A percentile compares a stretch with the other conserved stretches of the same genome.
Evolutionary conservation across 2,888 invertebrate species (phyloP).

Genomic region (Aspidapion aeneum): DNA sequence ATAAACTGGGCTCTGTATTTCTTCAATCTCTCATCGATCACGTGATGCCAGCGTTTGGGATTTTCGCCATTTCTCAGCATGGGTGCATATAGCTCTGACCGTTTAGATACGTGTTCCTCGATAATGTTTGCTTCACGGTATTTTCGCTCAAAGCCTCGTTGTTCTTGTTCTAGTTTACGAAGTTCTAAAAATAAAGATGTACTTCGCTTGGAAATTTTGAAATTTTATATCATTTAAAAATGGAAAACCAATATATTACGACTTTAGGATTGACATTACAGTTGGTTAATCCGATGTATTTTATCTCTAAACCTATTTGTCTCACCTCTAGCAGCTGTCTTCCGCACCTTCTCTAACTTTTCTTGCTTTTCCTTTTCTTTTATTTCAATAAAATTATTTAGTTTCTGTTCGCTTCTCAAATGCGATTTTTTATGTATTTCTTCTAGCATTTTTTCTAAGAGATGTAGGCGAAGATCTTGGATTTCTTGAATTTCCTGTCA

Average conservation of each 20-base stretch:
- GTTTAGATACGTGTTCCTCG: constrained; percentile 53
- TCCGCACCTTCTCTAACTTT: constrained; percentile 56
- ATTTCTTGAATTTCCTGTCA: constrained; percentile 71
- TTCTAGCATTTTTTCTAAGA: constrained; percentile 62
- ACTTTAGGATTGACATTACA: too few relatives aligned
- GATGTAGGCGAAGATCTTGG: constrained; percentile 63
- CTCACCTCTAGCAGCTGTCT: constrained; percentile 52
- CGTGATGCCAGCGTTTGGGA: constrained; percentile 58
- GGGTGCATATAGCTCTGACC: constrained; percentile 63
- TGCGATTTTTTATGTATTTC: constrained; percentile 52
- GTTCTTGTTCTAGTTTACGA: constrained; percentile 50
- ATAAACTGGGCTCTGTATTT: constrained; percentile 42
- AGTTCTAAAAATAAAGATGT: constrained; percentile 44
- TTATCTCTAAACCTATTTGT: not conserved
- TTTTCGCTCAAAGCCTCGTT: constrained; percentile 43
- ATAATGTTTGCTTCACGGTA: constrained; percentile 50
- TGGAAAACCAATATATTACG: too few relatives aligned
- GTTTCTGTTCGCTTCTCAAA: constrained; percentile 48
- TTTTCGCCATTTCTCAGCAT: constrained; percentile 62
- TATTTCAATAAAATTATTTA: constrained; percentile 51
- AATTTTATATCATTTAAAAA: too few relatives aligned
- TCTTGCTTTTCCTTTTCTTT: constrained; percentile 55
- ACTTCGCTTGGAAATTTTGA: constrained; percentile 5
- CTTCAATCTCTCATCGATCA: constrained; percentile 44
- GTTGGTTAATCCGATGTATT: too few relatives aligned